phyloP scores from a whole-genome alignment of 2,113 vertebrate species.

The Serilophus lunatus region DNA sequence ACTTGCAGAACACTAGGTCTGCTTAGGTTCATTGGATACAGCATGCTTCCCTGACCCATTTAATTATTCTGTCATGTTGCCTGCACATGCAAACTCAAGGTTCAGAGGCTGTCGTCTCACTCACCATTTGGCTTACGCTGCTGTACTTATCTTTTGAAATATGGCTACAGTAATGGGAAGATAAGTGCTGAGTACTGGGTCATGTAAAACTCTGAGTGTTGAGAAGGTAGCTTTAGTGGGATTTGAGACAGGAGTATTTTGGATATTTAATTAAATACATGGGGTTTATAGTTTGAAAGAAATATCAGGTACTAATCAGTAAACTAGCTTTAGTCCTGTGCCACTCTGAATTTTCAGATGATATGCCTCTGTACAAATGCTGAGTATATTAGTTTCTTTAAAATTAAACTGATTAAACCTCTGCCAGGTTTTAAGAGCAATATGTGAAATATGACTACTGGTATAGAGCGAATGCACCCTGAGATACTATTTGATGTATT shows the following conservation, averaged over 20 bases:
- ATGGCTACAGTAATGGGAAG: not conserved
- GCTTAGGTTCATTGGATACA: not conserved
- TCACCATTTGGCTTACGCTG: not conserved
- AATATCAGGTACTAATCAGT: not conserved
- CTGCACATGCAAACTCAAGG: not conserved
- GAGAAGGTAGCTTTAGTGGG: not conserved
- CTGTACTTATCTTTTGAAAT: not conserved
- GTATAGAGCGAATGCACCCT: not conserved
- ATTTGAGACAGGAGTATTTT: not conserved
- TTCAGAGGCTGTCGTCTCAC: not conserved
- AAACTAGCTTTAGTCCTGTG: not conserved
- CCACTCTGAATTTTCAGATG: not conserved
- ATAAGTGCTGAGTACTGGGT: not conserved
- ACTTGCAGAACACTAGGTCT: constrained; percentile 8
- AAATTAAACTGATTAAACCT: not conserved
- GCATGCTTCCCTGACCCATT: not conserved
- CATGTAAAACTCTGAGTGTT: not conserved
- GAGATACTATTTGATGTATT: not conserved
- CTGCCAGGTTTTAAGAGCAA: not conserved
- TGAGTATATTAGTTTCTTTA: not conserved
- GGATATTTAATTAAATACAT: not conserved
- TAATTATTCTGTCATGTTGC: not conserved
- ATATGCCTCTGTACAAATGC: not conserved
- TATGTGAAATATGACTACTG: not conserved
- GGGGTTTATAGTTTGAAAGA: not conserved